Percentiles rank a stretch among this genome's conserved stretches.
Conservation (phyloP, 1,140 invertebrate species). For the honey bee (Apis mellifera) region DNA sequence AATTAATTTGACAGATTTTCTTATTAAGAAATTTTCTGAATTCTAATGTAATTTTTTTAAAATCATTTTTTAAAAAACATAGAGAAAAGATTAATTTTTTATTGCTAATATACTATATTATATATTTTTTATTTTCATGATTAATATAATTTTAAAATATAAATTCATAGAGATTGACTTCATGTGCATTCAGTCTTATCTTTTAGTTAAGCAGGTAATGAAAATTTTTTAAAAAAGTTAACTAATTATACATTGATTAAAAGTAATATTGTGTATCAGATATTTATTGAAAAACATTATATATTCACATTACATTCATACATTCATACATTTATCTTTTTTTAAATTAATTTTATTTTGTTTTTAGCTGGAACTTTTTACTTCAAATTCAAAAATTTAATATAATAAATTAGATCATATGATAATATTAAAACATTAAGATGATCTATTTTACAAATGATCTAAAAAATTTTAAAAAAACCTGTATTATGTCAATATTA, state of each 20-base stretch:
- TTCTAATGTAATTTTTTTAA: no score
- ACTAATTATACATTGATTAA: neutral
- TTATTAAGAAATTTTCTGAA: no score
- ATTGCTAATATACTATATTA: no score
- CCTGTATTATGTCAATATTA: neutral
- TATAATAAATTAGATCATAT: no score
- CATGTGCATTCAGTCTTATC: neutral
- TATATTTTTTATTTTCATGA: no score
- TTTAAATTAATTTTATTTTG: neutral
- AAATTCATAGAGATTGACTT: neutral
- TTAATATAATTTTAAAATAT: no score
- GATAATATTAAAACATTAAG: no score
- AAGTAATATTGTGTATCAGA: neutral
- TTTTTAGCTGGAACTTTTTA: neutral
- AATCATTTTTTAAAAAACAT: no score
- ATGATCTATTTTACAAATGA: no score
- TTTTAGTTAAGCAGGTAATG: neutral
- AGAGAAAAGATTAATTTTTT: no score
- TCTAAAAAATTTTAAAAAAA: neutral
- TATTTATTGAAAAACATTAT: neutral
- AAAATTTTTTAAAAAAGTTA: neutral
- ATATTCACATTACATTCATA: neutral
- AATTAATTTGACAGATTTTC: no score
- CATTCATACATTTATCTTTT: neutral
- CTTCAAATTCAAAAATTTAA: neutral